Percentiles rank a stretch among this genome's conserved stretches.
Evolutionary conservation across 1,140 invertebrate species (phyloP).

Genomic region (Micrasema minimum): DNA sequence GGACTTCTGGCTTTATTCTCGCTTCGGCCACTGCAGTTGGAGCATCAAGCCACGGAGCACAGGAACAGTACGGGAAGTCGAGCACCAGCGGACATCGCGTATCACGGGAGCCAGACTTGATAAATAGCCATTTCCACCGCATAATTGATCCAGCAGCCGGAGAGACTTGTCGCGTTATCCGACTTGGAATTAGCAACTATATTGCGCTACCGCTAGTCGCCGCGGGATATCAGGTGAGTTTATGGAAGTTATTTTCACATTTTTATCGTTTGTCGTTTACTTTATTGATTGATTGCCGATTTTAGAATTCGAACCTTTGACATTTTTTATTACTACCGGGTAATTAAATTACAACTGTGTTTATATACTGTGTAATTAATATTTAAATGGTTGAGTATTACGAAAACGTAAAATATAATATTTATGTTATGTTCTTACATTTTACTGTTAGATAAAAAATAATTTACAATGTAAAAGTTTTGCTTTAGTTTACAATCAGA

Average conservation of each 20-base stretch:
- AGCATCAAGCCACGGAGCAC: conserved; percentile 64
- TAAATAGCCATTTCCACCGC: conserved; percentile 38
- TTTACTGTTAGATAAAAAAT: too few relatives aligned
- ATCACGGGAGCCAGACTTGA: conserved; percentile 39
- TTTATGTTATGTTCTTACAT: too few relatives aligned
- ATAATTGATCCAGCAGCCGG: conserved; percentile 4
- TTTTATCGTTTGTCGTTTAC: conserved; percentile 21
- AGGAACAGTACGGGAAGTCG: conserved; percentile 24
- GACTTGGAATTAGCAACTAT: conserved; percentile 62
- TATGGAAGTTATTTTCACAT: conserved; percentile 10
- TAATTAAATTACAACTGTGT: too few relatives aligned
- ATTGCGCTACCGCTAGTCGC: conserved; percentile 62
- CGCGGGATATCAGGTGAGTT: conserved; percentile 27
- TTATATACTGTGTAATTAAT: too few relatives aligned
- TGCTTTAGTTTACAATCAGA: too few relatives aligned
- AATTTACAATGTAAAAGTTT: too few relatives aligned
- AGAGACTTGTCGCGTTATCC: conserved; percentile 25
- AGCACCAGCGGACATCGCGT: conserved; percentile 13
- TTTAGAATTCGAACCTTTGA: background rate
- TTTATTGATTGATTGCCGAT: conserved; percentile 19
- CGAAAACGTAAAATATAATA: too few relatives aligned
- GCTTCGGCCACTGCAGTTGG: conserved; percentile 65
- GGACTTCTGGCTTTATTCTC: conserved; percentile 69
- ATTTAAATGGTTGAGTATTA: too few relatives aligned
- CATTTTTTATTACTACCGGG: conserved; percentile 5